These are phyloP conservation scores for Phalacrocorax brasilianus DNA, from an alignment of 2,113 vertebrate species.

Conservation along the genomic window DNA sequence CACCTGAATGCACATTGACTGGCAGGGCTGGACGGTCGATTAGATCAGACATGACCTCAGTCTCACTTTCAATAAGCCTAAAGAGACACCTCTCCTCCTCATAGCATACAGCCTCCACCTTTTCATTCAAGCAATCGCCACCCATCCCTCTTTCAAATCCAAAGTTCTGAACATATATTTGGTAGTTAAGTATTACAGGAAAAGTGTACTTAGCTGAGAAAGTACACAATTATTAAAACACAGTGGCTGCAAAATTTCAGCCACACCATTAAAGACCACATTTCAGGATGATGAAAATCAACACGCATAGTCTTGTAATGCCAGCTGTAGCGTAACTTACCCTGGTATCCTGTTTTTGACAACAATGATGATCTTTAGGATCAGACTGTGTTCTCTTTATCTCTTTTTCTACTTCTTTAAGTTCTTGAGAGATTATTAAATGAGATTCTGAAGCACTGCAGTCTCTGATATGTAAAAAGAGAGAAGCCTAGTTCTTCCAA, in stretches of 20 bases:
- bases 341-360: neutral
- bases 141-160: neutral
- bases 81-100: neutral
- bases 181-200: neutral
- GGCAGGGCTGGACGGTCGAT: neutral
- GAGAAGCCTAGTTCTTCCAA: neutral
- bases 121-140: neutral
- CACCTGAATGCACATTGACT: neutral
- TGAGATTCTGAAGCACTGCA: neutral
- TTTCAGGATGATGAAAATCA: accelerated
- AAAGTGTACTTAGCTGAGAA: neutral
- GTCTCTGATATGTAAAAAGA: neutral
- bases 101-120: neutral
- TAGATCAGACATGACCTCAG: neutral
- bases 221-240: neutral
- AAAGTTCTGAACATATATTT: neutral
- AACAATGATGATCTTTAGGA: neutral
- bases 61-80: neutral
- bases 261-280: neutral
- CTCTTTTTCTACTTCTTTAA: slow-evolving; percentile 29
- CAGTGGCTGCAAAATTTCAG: neutral
- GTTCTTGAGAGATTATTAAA: neutral
- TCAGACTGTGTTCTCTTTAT: neutral
- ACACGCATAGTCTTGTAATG: neutral
- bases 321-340: neutral